phyloP scores from a whole-genome alignment of 2,113 vertebrate genomes.

The Hystrix brachyura region DNA sequence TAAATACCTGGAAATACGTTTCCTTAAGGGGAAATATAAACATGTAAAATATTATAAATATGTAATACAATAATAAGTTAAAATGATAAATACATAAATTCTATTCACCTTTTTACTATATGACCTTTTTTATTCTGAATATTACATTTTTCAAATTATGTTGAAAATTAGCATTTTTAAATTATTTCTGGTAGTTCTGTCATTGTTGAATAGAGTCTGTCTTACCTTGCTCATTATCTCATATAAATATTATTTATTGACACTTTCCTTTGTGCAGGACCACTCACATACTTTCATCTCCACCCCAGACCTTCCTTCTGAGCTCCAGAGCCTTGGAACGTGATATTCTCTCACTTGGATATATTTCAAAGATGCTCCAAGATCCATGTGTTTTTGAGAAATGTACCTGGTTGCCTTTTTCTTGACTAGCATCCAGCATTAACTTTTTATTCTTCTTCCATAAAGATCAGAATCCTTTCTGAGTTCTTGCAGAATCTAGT shows the following conservation, averaged over 20 bases:
- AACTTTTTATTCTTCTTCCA: constrained; percentile 15
- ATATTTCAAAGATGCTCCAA: neutral
- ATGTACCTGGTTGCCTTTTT: neutral
- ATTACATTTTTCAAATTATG: constrained; percentile 42
- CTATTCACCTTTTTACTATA: neutral
- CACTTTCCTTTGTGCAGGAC: neutral
- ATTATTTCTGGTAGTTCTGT: constrained; percentile 32
- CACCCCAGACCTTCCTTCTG: neutral
- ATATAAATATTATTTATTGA: constrained; percentile 15
- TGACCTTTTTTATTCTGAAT: constrained; percentile 17
- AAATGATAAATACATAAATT: neutral
- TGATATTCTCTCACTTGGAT: neutral
- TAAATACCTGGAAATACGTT: constrained; percentile 13
- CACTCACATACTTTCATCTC: neutral
- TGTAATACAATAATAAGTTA: neutral
- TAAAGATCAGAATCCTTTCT: constrained; percentile 9
- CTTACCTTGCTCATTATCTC: constrained; percentile 12
- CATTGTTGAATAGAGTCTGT: neutral
- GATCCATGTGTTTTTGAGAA: neutral
- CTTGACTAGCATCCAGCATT: neutral
- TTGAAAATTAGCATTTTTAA: constrained; percentile 31
- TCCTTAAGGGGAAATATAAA: neutral
- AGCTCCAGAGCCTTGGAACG: neutral
- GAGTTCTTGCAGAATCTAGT: neutral
- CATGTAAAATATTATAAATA: constrained; percentile 2